Evolutionary conservation across 2,888 invertebrate genomes (phyloP).

Genomic region (Cryptocheilus praepositus): DNA sequence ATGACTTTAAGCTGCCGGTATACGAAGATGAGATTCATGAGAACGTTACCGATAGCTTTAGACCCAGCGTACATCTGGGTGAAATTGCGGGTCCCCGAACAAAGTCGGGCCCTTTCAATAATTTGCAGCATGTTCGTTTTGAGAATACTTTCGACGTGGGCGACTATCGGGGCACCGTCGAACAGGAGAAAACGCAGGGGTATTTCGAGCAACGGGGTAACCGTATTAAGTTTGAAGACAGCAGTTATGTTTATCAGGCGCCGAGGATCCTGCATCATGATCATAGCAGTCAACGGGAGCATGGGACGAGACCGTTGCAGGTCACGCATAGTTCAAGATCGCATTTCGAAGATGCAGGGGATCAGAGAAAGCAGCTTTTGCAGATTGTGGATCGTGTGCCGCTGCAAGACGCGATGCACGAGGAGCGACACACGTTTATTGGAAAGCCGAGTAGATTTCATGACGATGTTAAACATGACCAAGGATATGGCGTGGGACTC

Average conservation of each 20-base stretch:
- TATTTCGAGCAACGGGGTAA: background rate
- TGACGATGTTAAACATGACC: background rate
- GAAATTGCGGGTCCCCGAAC: constrained; percentile 49
- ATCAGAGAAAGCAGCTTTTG: constrained; percentile 19
- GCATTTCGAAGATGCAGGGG: constrained; percentile 4
- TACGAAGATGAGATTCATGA: constrained; percentile 2
- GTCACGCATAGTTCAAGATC: constrained; percentile 14
- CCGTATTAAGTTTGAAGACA: constrained; percentile 53
- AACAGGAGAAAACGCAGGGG: background rate
- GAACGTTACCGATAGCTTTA: constrained; percentile 30
- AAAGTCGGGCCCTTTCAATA: constrained; percentile 51
- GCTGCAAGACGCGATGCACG: background rate
- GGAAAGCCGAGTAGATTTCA: constrained; percentile 49
- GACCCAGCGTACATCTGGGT: constrained; percentile 64
- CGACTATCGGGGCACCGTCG: background rate
- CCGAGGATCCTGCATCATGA: too few species aligned
- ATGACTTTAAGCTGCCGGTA: too few species aligned
- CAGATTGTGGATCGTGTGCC: constrained; percentile 32
- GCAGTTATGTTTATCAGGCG: background rate
- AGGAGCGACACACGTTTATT: constrained; percentile 10
- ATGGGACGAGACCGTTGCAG: background rate
- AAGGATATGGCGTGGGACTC: background rate
- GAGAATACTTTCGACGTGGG: constrained; percentile 34
- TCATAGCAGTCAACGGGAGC: too few species aligned
- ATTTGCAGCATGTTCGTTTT: constrained; percentile 52